Conservation (phyloP, 2,797 vertebrate species). For the Takifugu rubripes region DNA sequence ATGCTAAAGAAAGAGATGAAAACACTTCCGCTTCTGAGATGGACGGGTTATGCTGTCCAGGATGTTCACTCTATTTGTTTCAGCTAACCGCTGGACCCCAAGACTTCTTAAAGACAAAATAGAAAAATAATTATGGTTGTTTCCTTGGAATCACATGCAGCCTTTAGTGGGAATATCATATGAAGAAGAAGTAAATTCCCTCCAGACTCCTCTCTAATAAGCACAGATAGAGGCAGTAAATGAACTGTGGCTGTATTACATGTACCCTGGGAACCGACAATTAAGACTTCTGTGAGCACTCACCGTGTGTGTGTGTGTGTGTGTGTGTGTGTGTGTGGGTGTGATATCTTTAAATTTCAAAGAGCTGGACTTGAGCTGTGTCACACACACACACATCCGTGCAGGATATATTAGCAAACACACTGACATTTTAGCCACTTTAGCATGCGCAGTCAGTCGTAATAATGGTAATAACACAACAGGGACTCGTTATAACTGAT, state of each 20-base stretch:
- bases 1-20: no score
- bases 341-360: neutral
- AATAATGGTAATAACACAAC: slow-evolving; percentile 2
- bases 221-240: slow-evolving; percentile 51
- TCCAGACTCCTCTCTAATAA: slow-evolving; percentile 44
- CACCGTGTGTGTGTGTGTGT: slow-evolving; percentile 7
- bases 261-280: slow-evolving; percentile 55
- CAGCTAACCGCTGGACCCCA: no score
- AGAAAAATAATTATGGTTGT: slow-evolving; percentile 30
- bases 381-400: neutral
- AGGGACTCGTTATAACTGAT: slow-evolving; percentile 12
- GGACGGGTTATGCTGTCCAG: no score
- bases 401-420: neutral
- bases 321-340: slow-evolving; percentile 7
- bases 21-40: no score
- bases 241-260: slow-evolving; percentile 62
- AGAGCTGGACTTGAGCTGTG: neutral
- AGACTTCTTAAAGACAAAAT: neutral
- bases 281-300: slow-evolving; percentile 30
- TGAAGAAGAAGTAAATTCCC: slow-evolving; percentile 37
- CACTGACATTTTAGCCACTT: neutral
- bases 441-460: no score
- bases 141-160: slow-evolving; percentile 30
- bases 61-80: no score
- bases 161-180: slow-evolving; percentile 42